Evolutionary conservation across 1,140 invertebrate genomes (phyloP), one percentile per base, ranked within the genome.

Genomic region (Monomorium pharaonis): DNA sequence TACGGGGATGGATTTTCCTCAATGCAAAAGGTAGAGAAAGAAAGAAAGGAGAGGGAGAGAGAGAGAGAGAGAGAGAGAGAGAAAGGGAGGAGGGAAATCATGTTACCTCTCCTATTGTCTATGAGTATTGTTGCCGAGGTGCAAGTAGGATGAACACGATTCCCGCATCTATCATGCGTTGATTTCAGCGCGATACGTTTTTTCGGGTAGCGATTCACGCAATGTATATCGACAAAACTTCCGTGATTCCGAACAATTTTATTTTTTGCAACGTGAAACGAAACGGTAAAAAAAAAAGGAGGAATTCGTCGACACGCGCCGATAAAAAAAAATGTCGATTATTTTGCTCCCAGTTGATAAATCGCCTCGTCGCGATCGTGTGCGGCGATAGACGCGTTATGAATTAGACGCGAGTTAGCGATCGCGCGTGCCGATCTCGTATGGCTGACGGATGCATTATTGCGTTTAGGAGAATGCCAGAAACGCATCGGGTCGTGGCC

Each of bases 381-480:
- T 37, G 14, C n/a, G 75, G 56, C 76, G 75, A 88, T 76, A 47
- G 75, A 27, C 18, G 88, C 58, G 67, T 89, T 88, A 86, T 75
- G 88, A 88, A 69, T 47, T 24, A 60, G 60, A 69, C 18, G 75
- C 69, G 72, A 81, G 69, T 77, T 74, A 63, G 47, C 84, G n/a
- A 49, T 42, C 69, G 54, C 44, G 21, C 44, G 72, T 54, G 47
- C 62, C 76, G 37, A 54, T 78, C 83, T 47, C 33, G 18, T 33
- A 69, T n/a, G n/a, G 69, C 70, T 27, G 87, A 91, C 86, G 76
- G 86, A 85, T 91, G 90, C 91, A 92, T 93, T 90, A 91, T 92
- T 77, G 83, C 84, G 85, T 80, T 88, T 86, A 86, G 70, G 63
- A 49, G 84, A 86, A 89, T 88, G 86, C 76, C 86, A 77, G 88